Percentiles rank a stretch among this genome's conserved stretches.
Evolutionary conservation across 1,140 invertebrate genomes (phyloP).

Genomic region (Globodera rostochiensis): DNA sequence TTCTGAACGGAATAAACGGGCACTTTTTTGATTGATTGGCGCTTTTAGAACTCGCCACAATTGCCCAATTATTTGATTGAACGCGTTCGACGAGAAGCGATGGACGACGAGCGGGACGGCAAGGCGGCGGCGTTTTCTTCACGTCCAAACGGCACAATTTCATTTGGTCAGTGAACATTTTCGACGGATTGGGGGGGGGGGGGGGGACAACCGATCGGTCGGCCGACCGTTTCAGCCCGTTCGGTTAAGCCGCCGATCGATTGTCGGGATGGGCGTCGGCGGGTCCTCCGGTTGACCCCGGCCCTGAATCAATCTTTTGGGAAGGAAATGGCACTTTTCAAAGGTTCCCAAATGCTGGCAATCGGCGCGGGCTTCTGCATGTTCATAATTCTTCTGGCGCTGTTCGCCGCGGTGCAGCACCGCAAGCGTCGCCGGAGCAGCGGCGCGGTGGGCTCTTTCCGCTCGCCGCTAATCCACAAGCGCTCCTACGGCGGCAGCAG

Average conservation of each 20-base stretch:
- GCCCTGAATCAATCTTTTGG: background rate
- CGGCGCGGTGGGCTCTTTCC: slow-evolving; percentile 25
- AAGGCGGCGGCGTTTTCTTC: background rate
- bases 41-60: too few species aligned
- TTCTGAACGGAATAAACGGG: too few species aligned
- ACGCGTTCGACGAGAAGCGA: background rate
- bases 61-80: too few species aligned
- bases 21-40: too few species aligned
- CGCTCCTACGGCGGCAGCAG: slow-evolving; percentile 10
- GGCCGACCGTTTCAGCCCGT: background rate
- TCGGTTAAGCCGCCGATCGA: too few species aligned
- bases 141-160: background rate
- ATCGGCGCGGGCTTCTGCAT: slow-evolving; percentile 43
- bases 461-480: slow-evolving; percentile 49
- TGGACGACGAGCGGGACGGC: background rate
- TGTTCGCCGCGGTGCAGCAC: slow-evolving; percentile 46
- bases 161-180: background rate
- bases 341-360: slow-evolving; percentile 45
- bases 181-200: background rate
- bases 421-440: slow-evolving; percentile 42
- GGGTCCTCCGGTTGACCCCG: background rate
- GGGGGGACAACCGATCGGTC: background rate
- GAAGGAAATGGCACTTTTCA: background rate
- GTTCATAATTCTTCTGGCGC: slow-evolving; percentile 40
- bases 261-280: too few species aligned